These are phyloP conservation scores for Rhodeus uyekii DNA, from an alignment of 2,797 vertebrate species.

Conservation along the genomic window DNA sequence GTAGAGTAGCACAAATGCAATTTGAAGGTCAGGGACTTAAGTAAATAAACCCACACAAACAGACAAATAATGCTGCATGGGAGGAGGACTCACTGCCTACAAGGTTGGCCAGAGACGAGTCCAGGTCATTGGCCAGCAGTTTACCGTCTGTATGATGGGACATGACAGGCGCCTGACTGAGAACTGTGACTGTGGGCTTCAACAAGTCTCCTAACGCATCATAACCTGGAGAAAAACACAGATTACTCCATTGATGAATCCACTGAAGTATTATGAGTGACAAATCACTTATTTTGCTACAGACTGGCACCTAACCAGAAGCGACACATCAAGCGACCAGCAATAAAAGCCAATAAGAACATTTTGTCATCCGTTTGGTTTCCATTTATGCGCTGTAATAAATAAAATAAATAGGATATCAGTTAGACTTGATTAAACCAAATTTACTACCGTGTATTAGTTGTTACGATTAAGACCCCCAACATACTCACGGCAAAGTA, in stretches of 20 bases:
- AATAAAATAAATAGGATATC: neutral
- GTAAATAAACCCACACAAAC: constrained; percentile 39
- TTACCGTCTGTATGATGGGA: constrained; percentile 75
- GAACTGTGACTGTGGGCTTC: constrained; percentile 79
- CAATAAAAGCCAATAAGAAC: neutral
- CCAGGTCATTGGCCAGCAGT: constrained; percentile 84
- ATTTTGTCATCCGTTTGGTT: neutral
- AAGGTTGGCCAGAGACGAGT: constrained; percentile 88
- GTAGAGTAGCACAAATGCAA: constrained; percentile 37
- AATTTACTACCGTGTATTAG: neutral
- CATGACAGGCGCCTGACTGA: constrained; percentile 72
- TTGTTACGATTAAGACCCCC: neutral
- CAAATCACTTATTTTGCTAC: neutral
- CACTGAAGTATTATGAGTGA: neutral
- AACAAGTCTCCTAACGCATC: constrained; percentile 80
- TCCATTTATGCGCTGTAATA: neutral
- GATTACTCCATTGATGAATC: neutral
- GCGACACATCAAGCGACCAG: neutral
- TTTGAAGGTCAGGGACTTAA: constrained; percentile 25
- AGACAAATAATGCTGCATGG: neutral
- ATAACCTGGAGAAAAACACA: constrained; percentile 67
- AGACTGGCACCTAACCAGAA: neutral
- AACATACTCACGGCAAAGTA: no score
- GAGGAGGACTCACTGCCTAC: constrained; percentile 84
- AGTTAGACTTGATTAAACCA: neutral